These are phyloP conservation scores for Oasisia sp. DNA, from an alignment of 2,888 invertebrate genomes.

Conservation along the genomic window DNA sequence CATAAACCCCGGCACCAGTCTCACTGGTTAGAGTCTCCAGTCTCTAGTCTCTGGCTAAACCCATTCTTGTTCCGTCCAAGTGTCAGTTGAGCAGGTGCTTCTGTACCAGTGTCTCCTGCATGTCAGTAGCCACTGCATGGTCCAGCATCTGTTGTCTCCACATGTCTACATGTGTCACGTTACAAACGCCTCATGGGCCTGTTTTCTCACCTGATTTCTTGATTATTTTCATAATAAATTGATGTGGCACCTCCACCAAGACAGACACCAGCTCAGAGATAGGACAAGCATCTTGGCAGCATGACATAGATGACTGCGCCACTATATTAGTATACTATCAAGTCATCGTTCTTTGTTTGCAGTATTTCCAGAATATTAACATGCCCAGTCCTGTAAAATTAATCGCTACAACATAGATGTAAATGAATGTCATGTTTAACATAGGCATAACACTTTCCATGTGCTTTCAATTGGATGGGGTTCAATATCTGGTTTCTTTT, in stretches of 20 bases:
- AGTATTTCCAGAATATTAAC: background rate
- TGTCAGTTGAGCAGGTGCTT: background rate
- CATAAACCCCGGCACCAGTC: too few species aligned
- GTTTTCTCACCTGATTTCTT: background rate
- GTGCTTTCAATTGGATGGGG: too few species aligned
- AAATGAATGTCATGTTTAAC: background rate
- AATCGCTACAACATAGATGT: background rate
- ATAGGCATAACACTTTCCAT: too few species aligned
- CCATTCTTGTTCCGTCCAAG: background rate
- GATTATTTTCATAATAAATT: background rate
- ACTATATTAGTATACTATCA: background rate
- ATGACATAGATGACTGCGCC: background rate
- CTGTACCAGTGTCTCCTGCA: slow-evolving; percentile 7
- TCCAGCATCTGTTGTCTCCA: background rate
- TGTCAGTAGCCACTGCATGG: background rate
- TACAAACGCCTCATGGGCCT: background rate
- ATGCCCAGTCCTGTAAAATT: background rate
- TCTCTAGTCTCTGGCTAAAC: too few species aligned
- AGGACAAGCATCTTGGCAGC: background rate
- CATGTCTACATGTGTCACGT: background rate
- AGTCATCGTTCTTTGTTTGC: background rate
- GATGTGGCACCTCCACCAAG: too few species aligned
- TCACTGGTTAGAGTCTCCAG: too few species aligned
- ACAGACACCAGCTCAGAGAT: too few species aligned
- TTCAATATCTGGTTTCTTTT: too few species aligned